Evolutionary conservation across 2,888 invertebrate genomes (phyloP), one percentile per base, ranked within the genome.

Genomic region (Leuctra nigra): DNA sequence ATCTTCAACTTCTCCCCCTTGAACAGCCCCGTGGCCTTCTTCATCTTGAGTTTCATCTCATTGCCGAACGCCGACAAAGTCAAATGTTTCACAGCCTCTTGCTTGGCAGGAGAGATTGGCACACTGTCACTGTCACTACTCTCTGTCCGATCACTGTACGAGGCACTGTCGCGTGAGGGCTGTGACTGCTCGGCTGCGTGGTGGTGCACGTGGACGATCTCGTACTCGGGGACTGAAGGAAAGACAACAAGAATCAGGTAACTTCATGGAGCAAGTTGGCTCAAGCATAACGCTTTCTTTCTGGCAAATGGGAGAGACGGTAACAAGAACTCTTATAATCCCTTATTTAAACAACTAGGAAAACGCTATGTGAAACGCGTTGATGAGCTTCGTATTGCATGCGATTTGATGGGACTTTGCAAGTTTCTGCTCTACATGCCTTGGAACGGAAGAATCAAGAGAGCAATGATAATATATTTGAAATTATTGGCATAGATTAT

Each of bases 201-300:
- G 77, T 73, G 67, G 71, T 87, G 87, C 62, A 92, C 78, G 63
- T 85, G 83, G 55, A 92, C 82, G 65, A 91, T 77, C 75, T 92
- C 88, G 73, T 93, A 93, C 64, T 85, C 79, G 61, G 93, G 93
- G 67, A 93, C 83, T 83, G 67, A 9, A n/a, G 22, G 18, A 55
- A 39, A 13, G n/a, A 59, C 71, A 73, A 79, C 78, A 88, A 70
- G 82, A 77, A 66, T 83, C 80, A 71, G 84, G 83, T 67, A 81
- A 79, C 59, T 87, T 86, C 65, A 91, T 87, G 73, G 92, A 91
- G 75, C 93, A 93, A 62, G 91, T 83, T 68, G 80, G 82, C 70
- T 81, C 80, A 68, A 91, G 76, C 75, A 93, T 91, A 61, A 87
- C 86, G 68, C n/a, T n/a, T n/a, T n/a, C n/a, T n/a, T n/a, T n/a